phyloP scores from a whole-genome alignment of 2,888 invertebrate species.

The Hedychridium roseum region DNA sequence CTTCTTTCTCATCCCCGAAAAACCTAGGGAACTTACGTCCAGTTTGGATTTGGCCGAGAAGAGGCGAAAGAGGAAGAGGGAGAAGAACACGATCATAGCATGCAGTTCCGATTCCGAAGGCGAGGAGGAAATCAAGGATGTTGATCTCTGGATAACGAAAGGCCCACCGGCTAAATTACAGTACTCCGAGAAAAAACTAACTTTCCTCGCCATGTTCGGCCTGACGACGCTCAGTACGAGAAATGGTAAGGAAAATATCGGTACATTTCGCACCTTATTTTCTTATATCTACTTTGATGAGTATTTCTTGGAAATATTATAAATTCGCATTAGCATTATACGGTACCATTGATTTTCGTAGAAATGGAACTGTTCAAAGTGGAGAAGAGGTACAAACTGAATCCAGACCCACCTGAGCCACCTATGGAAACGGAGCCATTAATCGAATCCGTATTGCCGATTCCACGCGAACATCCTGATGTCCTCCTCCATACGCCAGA shows the following conservation, averaged over 20 bases:
- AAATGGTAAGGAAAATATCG: conserved; percentile 67
- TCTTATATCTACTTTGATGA: conserved; percentile 4
- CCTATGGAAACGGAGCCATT: conserved; percentile 56
- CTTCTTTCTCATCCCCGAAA: conserved; percentile 43
- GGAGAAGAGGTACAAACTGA: conserved; percentile 67
- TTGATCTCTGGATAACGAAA: conserved; percentile 69
- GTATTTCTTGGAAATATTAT: conserved; percentile 5
- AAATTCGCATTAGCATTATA: conserved; percentile 1
- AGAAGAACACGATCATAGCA: conserved; percentile 41
- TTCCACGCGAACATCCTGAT: conserved; percentile 66
- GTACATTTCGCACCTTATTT: not conserved
- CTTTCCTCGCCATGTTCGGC: conserved; percentile 71
- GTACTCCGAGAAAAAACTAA: conserved; percentile 66
- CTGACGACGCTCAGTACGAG: conserved; percentile 70
- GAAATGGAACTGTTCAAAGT: conserved; percentile 70
- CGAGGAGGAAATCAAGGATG: conserved; percentile 65
- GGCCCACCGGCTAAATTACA: conserved; percentile 66
- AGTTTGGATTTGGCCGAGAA: conserved; percentile 68
- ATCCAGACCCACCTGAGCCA: conserved; percentile 67
- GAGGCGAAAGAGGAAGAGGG: conserved; percentile 64
- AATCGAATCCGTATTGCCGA: conserved; percentile 64
- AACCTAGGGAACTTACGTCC: conserved; percentile 50
- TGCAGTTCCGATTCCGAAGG: conserved; percentile 66
- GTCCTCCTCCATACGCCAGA: conserved; percentile 64
- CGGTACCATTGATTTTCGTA: conserved; percentile 49